Base-by-base conservation (phyloP, 2,888 invertebrate genomes). In the Chalcosyrphus nemorum region DNA sequence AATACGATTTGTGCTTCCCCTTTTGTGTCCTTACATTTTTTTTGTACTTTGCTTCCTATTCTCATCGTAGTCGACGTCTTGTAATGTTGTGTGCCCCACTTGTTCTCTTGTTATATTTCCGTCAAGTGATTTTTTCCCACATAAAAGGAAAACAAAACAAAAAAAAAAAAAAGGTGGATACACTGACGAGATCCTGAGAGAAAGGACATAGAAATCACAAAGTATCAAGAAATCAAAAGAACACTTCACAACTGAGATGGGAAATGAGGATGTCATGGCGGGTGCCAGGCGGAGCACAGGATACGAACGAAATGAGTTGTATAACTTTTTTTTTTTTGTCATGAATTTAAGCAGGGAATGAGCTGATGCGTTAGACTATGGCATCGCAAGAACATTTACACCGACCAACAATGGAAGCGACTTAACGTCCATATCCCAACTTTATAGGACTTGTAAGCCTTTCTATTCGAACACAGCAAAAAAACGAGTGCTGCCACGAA, bases 111-210 rank as follows among this genome's bases (percentile, higher is more conserved):
- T 84, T 84, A 41, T 84, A 75, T 75, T 75, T 80, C 84, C 74
- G 84, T 84, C 84, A 65, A 84, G 84, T 84, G 84, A 84, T 80
- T 84, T 84, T 81, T 80, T 80, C 84, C 84, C 84, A 84, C 80
- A 84, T 80, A 61, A 80, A 74, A 82, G 65, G 27, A 65, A 71
- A 63, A 80, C 15, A 63, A 57, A 32, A 81, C 13, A n/a, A 50
- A 45, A 70, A 71, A 21, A 66, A 59, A 80, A 80, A 80, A 38
- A 70, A 70, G 74, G 75, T 80, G 65, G 75, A 75, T 84, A 84
- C 68, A 78, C 82, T 78, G 82, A 80, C 74, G 74, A 84, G 80
- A 68, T 70, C 38, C 74, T 70, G 80, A 35, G 57, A 57, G 68
- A 75, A 80, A 70, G 70, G 70, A 84, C 45, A 78, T 68, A 84